A percentile compares a stretch with the other conserved stretches of the same genome.
phyloP scores from a whole-genome alignment of 2,113 vertebrate genomes.

The Trichechus manatus region DNA sequence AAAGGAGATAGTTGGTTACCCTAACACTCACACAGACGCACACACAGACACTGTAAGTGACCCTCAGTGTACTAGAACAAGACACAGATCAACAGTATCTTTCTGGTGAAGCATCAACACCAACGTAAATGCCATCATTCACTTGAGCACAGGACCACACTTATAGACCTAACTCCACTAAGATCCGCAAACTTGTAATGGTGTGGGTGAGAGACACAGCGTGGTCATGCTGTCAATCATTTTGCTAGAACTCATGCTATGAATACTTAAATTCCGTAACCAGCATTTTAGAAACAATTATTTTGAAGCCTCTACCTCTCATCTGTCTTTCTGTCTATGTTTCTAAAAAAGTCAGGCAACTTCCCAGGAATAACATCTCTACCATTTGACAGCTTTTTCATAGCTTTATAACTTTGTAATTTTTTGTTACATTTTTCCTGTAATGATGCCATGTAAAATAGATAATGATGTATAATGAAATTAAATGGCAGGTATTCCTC shows the following conservation, averaged over 20 bases:
- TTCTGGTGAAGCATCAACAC: not conserved
- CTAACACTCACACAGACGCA: not conserved
- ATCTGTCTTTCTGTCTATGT: not conserved
- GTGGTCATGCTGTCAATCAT: not conserved
- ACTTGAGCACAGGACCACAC: not conserved
- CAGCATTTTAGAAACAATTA: not conserved
- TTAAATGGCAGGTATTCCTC: not conserved
- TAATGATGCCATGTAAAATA: not conserved
- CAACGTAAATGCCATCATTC: not conserved
- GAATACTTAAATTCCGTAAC: not conserved
- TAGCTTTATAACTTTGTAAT: not conserved
- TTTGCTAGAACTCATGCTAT: not conserved
- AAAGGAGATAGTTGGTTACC: not conserved
- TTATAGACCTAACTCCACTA: not conserved
- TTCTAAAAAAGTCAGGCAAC: not conserved
- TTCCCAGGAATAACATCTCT: not conserved
- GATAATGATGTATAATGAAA: not conserved
- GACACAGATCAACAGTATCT: not conserved
- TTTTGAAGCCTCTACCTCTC: not conserved
- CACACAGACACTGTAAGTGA: not conserved
- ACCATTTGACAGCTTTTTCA: not conserved
- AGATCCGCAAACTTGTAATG: not conserved
- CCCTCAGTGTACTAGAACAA: not conserved
- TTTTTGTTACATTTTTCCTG: not conserved
- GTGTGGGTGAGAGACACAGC: not conserved